Percentiles rank a stretch among this genome's conserved stretches.
Conservation (phyloP, 2,888 invertebrate species). For the Folsomia candida region DNA sequence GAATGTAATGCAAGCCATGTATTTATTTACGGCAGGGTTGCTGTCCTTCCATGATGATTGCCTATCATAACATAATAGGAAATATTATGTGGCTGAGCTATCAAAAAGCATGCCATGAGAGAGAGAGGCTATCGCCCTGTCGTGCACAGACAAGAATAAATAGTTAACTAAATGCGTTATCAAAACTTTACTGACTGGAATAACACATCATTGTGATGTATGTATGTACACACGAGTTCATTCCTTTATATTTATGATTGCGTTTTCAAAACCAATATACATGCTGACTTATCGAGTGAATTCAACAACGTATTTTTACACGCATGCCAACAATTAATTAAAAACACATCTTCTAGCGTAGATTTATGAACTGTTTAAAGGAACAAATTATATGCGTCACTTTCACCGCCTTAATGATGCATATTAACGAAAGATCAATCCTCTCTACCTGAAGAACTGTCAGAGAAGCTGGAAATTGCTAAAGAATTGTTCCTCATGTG, state of each 20-base stretch:
- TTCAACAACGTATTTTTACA: too few species aligned
- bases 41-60: not conserved
- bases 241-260: too few species aligned
- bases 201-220: not conserved
- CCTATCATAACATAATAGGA: not conserved
- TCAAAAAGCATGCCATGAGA: slow-evolving; percentile 10
- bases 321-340: too few species aligned
- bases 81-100: not conserved
- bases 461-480: slow-evolving; percentile 56
- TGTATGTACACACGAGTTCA: slow-evolving; percentile 1
- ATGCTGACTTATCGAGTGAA: too few species aligned
- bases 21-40: not conserved
- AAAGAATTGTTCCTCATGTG: slow-evolving; percentile 54
- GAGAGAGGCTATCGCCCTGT: slow-evolving; percentile 11
- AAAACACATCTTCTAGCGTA: too few species aligned
- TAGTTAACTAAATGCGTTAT: not conserved
- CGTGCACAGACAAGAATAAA: not conserved
- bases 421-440: not conserved
- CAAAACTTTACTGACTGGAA: not conserved
- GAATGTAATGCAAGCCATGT: too few species aligned
- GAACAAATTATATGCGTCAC: too few species aligned
- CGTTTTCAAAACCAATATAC: too few species aligned
- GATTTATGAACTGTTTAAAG: too few species aligned
- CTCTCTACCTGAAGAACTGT: slow-evolving; percentile 50
- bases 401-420: slow-evolving; percentile 10